phyloP scores from a whole-genome alignment of 2,797 vertebrate species.

The Clarias pachynema region DNA sequence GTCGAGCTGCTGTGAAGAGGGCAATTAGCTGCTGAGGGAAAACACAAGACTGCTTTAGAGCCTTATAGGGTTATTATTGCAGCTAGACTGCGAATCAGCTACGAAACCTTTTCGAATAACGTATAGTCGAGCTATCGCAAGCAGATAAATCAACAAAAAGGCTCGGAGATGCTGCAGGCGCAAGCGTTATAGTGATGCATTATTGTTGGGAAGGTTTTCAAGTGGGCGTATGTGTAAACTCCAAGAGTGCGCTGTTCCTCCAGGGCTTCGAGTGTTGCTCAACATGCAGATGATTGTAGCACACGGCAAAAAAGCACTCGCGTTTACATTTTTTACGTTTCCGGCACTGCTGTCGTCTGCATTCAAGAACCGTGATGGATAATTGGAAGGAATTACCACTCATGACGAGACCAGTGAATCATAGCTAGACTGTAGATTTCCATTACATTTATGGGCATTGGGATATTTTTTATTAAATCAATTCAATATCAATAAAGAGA shows the following conservation, averaged over 20 bases:
- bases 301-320: neutral
- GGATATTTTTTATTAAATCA: too few species aligned
- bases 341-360: neutral
- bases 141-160: neutral
- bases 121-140: neutral
- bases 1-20: conserved; percentile 39
- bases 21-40: conserved; percentile 39
- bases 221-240: conserved; percentile 20
- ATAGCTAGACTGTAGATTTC: too few species aligned
- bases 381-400: neutral
- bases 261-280: neutral
- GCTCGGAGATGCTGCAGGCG: neutral
- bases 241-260: neutral
- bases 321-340: too few species aligned
- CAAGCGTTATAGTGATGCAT: conserved; percentile 11
- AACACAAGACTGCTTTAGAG: conserved; percentile 31
- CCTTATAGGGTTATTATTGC: neutral
- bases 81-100: neutral
- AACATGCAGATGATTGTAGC: conserved; percentile 2
- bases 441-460: too few species aligned
- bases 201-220: neutral
- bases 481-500: too few species aligned
- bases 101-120: neutral
- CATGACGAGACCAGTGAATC: neutral
- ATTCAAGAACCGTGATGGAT: neutral